Evolutionary conservation across 2,113 vertebrate species (phyloP).

Genomic region (Arothron firmamentum): DNA sequence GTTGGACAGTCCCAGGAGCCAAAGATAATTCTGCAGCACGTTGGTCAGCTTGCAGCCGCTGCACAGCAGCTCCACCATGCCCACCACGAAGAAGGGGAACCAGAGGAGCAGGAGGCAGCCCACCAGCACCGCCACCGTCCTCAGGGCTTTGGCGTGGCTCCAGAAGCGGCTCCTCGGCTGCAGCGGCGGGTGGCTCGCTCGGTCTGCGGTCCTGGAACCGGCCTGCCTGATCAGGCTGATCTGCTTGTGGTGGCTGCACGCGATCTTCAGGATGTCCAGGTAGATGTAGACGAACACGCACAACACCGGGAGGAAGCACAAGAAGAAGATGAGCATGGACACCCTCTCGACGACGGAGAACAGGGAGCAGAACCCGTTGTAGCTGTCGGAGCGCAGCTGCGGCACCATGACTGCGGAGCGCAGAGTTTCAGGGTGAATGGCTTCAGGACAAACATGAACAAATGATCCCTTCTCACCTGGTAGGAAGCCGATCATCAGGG

Average conservation of each 20-base stretch:
- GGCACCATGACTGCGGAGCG: slow-evolving; percentile 62
- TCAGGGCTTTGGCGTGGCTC: slow-evolving; percentile 82
- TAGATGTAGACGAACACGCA: slow-evolving; percentile 85
- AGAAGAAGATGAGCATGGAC: slow-evolving; percentile 77
- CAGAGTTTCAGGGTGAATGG: not conserved
- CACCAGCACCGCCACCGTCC: slow-evolving; percentile 80
- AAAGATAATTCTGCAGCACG: slow-evolving; percentile 82
- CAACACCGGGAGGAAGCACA: slow-evolving; percentile 81
- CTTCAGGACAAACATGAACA: not conserved
- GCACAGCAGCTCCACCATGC: slow-evolving; percentile 78
- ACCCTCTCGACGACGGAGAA: slow-evolving; percentile 78
- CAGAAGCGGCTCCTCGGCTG: slow-evolving; percentile 44
- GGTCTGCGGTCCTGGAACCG: slow-evolving; percentile 31
- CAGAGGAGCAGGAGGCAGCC: slow-evolving; percentile 85
- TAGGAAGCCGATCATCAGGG: slow-evolving; percentile 79
- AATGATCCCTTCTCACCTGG: slow-evolving; percentile 62
- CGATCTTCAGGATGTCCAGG: slow-evolving; percentile 88
- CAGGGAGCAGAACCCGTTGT: slow-evolving; percentile 75
- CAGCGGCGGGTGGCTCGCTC: slow-evolving; percentile 1
- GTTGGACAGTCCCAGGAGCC: slow-evolving; percentile 84
- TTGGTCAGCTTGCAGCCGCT: slow-evolving; percentile 67
- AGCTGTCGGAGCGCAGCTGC: slow-evolving; percentile 64
- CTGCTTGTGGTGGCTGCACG: slow-evolving; percentile 79
- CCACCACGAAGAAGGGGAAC: slow-evolving; percentile 83
- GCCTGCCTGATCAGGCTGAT: slow-evolving; percentile 74